A percentile compares a stretch with the other conserved stretches of the same genome.
Conservation (phyloP, 2,888 invertebrate species). For the Himalopsyche kuldschensis region DNA sequence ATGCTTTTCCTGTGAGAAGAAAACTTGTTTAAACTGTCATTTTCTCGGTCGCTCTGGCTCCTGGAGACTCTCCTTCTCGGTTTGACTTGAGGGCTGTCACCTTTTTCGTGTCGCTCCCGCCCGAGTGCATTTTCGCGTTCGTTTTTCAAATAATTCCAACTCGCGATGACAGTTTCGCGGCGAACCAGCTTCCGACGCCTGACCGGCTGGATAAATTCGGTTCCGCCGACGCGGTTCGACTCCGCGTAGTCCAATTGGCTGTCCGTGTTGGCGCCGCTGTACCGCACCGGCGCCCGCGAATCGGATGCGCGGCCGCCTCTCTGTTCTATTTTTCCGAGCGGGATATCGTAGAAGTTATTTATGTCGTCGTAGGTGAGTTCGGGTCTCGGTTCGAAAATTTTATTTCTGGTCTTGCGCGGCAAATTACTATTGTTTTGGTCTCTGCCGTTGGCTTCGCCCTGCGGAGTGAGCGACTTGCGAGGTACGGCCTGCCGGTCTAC, state of each 20-base stretch:
- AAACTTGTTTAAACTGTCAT: constrained; percentile 20
- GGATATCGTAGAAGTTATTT: constrained; percentile 16
- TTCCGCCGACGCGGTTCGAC: not conserved
- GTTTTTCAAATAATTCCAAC: constrained; percentile 58
- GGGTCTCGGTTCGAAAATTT: constrained; percentile 36
- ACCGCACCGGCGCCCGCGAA: constrained; percentile 23
- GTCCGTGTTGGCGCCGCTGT: constrained; percentile 36
- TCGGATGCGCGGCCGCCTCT: not conserved
- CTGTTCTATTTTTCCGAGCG: constrained; percentile 1
- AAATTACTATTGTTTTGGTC: not conserved
- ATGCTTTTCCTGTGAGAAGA: constrained; percentile 37
- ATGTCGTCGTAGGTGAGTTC: constrained; percentile 34
- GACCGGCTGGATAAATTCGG: not conserved
- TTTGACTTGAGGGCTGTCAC: not conserved
- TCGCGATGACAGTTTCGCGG: constrained; percentile 57
- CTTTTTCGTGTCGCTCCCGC: not conserved
- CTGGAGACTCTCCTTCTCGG: constrained; percentile 13
- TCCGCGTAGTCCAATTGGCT: constrained; percentile 24
- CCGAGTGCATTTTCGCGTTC: constrained; percentile 57
- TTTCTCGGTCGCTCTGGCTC: constrained; percentile 33
- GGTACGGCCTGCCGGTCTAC: not conserved
- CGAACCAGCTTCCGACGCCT: constrained; percentile 50
- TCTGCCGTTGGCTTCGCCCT: not conserved
- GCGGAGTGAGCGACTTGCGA: not conserved
- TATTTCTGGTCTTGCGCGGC: constrained; percentile 16